phyloP scores from a whole-genome alignment of 2,888 invertebrate species.

The Metalampra italica region DNA sequence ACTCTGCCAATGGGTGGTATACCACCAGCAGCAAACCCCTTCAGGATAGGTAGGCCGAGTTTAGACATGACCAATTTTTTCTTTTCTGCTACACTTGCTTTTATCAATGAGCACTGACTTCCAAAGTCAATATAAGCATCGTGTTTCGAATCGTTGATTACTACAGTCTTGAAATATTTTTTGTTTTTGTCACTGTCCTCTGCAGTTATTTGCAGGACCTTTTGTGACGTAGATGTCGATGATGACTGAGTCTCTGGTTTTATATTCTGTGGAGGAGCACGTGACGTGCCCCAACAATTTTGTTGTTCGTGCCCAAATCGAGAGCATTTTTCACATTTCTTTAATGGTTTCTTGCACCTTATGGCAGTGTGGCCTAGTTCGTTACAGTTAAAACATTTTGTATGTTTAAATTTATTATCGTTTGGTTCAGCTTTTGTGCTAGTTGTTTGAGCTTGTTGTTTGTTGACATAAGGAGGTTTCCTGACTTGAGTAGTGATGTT shows the following conservation, averaged over 20 bases:
- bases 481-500: background rate
- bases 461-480: background rate
- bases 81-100: background rate
- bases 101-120: conserved; percentile 3
- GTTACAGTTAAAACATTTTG: background rate
- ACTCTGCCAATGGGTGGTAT: background rate
- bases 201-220: background rate
- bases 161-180: background rate
- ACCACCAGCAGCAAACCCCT: background rate
- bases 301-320: background rate
- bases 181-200: background rate
- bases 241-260: background rate
- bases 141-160: background rate
- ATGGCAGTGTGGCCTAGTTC: background rate
- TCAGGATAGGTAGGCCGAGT: background rate
- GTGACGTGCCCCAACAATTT: background rate
- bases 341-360: background rate
- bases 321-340: conserved; percentile 1
- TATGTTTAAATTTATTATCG: background rate
- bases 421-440: background rate
- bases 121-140: conserved; percentile 5
- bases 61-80: background rate
- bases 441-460: background rate
- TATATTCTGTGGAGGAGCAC: background rate
- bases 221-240: background rate